phyloP scores from a whole-genome alignment of 2,797 vertebrate genomes.

The Agapornis canus region DNA sequence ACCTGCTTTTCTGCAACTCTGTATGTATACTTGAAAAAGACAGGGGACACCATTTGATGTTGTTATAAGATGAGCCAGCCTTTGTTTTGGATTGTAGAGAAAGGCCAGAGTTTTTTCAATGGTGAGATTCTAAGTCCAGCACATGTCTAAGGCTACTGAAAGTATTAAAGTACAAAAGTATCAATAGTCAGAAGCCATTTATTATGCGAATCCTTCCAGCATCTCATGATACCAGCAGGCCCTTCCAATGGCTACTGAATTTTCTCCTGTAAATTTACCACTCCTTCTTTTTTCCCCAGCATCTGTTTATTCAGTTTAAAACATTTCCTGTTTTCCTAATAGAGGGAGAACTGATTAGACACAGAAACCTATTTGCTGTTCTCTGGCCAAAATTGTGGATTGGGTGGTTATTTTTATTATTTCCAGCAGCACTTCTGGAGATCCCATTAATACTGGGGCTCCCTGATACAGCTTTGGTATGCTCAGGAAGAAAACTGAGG shows the following conservation, averaged over 20 bases:
- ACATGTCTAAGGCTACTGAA: not conserved
- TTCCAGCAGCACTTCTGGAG: conserved; percentile 57
- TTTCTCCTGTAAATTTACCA: not conserved
- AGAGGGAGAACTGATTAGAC: conserved; percentile 45
- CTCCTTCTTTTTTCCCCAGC: conserved; percentile 28
- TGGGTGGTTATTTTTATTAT: conserved; percentile 50
- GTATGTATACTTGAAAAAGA: not conserved
- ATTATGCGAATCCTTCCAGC: not conserved
- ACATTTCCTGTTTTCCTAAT: conserved; percentile 62
- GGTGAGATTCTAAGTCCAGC: not conserved
- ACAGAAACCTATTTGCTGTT: conserved; percentile 38
- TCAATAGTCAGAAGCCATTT: not conserved
- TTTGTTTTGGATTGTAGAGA: not conserved
- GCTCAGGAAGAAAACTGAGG: conserved; percentile 23
- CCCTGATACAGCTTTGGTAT: not conserved
- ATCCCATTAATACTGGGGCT: conserved; percentile 34
- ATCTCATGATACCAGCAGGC: not conserved
- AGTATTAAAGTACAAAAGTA: not conserved
- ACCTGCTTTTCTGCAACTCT: not conserved
- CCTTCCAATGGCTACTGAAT: conserved; percentile 14
- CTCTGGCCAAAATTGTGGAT: conserved; percentile 11
- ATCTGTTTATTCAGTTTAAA: conserved; percentile 60
- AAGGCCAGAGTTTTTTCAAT: not conserved
- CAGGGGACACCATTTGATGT: not conserved
- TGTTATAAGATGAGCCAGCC: not conserved